Evolutionary conservation across 2,113 vertebrate genomes (phyloP).

Genomic region (Nycticryphes semicollaris): DNA sequence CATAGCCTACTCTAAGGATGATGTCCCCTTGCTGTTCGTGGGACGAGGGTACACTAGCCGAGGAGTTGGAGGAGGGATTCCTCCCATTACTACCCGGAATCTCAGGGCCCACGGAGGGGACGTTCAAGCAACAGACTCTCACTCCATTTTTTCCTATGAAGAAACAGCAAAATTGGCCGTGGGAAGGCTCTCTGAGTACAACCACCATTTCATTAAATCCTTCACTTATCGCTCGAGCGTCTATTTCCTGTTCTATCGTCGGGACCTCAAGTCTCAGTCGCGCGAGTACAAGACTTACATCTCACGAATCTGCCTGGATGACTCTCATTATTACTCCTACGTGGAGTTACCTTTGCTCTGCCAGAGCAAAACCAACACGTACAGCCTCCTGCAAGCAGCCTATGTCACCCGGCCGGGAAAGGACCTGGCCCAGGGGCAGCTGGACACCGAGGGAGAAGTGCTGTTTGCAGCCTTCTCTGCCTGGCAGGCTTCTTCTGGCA

Average conservation of each 20-base stretch:
- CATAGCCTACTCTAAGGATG: conserved; percentile 80
- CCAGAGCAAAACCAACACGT: conserved; percentile 75
- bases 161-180: conserved; percentile 95
- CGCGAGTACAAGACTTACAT: conserved; percentile 92
- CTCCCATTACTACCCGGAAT: conserved; percentile 92
- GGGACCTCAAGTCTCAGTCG: conserved; percentile 88
- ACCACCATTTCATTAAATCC: conserved; percentile 94
- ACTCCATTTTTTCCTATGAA: conserved; percentile 94
- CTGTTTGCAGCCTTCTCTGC: conserved; percentile 90
- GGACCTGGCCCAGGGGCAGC: conserved; percentile 19
- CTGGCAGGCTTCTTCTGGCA: conserved; percentile 76
- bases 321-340: conserved; percentile 94
- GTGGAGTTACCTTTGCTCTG: conserved; percentile 93
- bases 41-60: conserved; percentile 92
- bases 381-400: conserved; percentile 90
- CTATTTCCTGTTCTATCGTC: conserved; percentile 94
- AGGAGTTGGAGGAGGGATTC: conserved; percentile 86
- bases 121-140: conserved; percentile 72
- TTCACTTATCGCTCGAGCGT: conserved; percentile 85
- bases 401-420: conserved; percentile 75
- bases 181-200: conserved; percentile 92
- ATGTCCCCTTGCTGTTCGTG: conserved; percentile 88
- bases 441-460: conserved; percentile 62
- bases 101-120: conserved; percentile 62
- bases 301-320: conserved; percentile 91